Evolutionary conservation across 2,113 vertebrate genomes (phyloP), one percentile per base, ranked within the genome.

Genomic region (Eubucco bourcierii): DNA sequence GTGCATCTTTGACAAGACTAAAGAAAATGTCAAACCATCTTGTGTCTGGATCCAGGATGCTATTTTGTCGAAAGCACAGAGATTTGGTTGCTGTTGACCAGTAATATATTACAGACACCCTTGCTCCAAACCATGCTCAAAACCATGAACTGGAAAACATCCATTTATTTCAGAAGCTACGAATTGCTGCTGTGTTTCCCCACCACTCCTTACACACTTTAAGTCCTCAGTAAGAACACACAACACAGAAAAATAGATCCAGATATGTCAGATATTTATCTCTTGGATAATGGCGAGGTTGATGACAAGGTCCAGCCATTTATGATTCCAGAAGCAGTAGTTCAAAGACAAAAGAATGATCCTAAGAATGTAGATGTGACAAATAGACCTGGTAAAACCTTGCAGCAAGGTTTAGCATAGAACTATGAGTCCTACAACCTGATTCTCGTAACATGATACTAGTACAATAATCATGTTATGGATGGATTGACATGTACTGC

Each of bases 1-100:
- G 19, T 6, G 47, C 4, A 44, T 74, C 77, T 90, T 84, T 75
- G 12, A 4, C 19, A 78, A 68, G 44, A 65, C 71, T 82, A 37
- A 63, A 87, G 31, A 72, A 56, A 12, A 5, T 1, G 0, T 46
- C 23, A 80, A 34, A 55, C 4, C 2, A 15, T 27, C 19, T 29
- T 67, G 1, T 2, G 0, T 79, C 24, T 78, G 37, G 2, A 7
- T 67, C 13, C 2, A 6, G 6, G 67, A 75, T 9, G 12, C 3
- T 75, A 12, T 67, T 58, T 87, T 90, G 33, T 77, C 50, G 44
- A 37, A 84, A 65, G 14, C 9, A 12, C 2, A 66, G 24, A 33
- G 13, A 52, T 72, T 50, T 60, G 18, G 25, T 68, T 85, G 39
- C 9, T 85, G 16, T 47, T 68, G 25, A 33, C 55, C 31, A 64